A percentile compares a stretch with the other conserved stretches of the same genome.
Evolutionary conservation across 2,888 invertebrate species (phyloP).

Genomic region (Pachycephus smyrnensis): DNA sequence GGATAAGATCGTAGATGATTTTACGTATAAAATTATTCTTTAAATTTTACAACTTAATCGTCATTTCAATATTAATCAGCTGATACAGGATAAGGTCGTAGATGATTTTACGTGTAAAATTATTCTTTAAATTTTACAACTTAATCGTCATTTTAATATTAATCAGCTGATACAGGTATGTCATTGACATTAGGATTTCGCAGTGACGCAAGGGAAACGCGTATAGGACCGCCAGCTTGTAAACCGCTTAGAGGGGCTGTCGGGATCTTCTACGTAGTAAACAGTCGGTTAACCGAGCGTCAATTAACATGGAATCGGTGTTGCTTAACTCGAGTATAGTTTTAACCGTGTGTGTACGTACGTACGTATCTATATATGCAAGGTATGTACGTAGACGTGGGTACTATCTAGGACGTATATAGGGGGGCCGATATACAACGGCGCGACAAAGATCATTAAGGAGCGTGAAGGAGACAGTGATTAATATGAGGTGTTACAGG

Average conservation of each 20-base stretch:
- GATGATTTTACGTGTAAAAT: no score
- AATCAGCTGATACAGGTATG: no score
- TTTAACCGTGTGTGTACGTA: constrained; percentile 2
- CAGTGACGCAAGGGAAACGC: not conserved
- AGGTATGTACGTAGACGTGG: not conserved
- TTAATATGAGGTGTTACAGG: not conserved
- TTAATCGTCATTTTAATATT: no score
- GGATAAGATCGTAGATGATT: no score
- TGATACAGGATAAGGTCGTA: no score
- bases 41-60: no score
- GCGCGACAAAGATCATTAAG: not conserved
- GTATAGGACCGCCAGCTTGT: not conserved
- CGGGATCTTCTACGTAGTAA: not conserved
- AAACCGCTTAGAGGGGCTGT: no score
- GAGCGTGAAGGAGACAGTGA: not conserved
- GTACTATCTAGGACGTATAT: not conserved
- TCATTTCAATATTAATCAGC: no score
- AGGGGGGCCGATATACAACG: not conserved
- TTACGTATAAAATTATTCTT: no score
- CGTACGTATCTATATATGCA: not conserved
- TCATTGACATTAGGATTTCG: not conserved
- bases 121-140: no score
- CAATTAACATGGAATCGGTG: constrained; percentile 36
- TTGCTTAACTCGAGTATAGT: constrained; percentile 23
- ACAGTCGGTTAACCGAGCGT: constrained; percentile 28